Evolutionary conservation across 23 tunicate species (phyloP).

Genomic region (Aplidium turbinatum): DNA sequence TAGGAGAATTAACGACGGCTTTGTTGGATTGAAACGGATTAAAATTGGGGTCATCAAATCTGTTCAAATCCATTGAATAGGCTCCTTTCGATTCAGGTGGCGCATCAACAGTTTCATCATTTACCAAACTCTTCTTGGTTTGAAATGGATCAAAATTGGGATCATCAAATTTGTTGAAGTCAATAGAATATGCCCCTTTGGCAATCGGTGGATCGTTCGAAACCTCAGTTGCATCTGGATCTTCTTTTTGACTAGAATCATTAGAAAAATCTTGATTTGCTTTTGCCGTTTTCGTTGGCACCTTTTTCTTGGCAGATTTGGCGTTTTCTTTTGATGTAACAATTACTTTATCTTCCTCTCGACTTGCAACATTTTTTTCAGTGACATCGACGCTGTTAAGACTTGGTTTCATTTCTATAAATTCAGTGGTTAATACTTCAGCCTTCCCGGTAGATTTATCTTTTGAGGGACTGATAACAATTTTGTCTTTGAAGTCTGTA

Average conservation of each 20-base stretch:
- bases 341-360: too few relatives aligned
- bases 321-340: too few relatives aligned
- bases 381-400: too few relatives aligned
- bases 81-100: slow-evolving; percentile 37
- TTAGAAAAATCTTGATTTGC: background rate
- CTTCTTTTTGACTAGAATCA: background rate
- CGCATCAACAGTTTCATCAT: slow-evolving; percentile 5
- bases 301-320: background rate
- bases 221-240: background rate
- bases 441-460: too few relatives aligned
- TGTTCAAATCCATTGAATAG: slow-evolving; percentile 55
- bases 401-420: too few relatives aligned
- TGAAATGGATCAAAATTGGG: slow-evolving; percentile 68
- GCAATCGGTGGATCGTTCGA: slow-evolving; percentile 26
- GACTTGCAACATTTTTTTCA: too few relatives aligned
- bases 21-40: slow-evolving; percentile 63
- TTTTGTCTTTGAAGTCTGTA: too few relatives aligned
- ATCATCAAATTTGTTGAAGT: slow-evolving; percentile 62
- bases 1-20: slow-evolving; percentile 13
- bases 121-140: slow-evolving; percentile 36
- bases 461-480: too few relatives aligned
- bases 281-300: background rate
- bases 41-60: slow-evolving; percentile 57
- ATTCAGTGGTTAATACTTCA: background rate
- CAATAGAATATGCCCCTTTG: slow-evolving; percentile 59